A percentile compares a stretch with the other conserved stretches of the same genome.
Evolutionary conservation across 2,888 invertebrate genomes (phyloP).

Genomic region (Protonemura montana): DNA sequence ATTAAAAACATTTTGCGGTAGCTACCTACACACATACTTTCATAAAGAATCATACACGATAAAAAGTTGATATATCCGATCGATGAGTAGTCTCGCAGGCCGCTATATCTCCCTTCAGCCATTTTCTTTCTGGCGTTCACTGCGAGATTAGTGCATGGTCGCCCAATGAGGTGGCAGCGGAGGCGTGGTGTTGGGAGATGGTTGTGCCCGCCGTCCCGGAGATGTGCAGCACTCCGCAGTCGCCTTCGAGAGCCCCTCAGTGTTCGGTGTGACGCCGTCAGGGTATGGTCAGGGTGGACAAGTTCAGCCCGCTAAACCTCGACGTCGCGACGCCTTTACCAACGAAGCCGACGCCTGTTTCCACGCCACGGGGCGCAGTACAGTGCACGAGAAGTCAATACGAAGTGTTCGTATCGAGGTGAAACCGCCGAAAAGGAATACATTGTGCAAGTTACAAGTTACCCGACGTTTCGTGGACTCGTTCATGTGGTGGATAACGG

Average conservation of each 20-base stretch:
- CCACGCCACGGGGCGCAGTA: not conserved
- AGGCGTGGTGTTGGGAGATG: not conserved
- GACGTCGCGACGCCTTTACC: not conserved
- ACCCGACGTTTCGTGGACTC: too few relatives aligned
- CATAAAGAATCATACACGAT: not conserved
- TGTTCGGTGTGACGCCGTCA: conserved; percentile 13
- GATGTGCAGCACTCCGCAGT: not conserved
- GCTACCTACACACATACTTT: not conserved
- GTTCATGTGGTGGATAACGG: too few relatives aligned
- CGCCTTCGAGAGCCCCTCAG: not conserved
- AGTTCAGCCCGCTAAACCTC: not conserved
- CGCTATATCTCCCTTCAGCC: conserved; percentile 18
- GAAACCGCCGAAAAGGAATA: not conserved
- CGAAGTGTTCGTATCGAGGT: too few relatives aligned
- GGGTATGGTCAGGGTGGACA: not conserved
- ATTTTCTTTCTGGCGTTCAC: conserved; percentile 28
- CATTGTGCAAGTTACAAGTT: not conserved
- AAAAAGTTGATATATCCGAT: conserved; percentile 14
- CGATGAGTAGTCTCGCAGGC: conserved; percentile 1
- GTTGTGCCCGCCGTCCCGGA: not conserved
- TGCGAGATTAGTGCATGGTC: not conserved
- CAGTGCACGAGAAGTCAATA: too few relatives aligned
- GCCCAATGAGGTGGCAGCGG: conserved; percentile 1
- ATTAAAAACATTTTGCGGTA: too few relatives aligned
- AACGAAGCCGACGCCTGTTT: not conserved